Conservation (phyloP, 2,888 invertebrate genomes). For the Melipona bicolor region DNA sequence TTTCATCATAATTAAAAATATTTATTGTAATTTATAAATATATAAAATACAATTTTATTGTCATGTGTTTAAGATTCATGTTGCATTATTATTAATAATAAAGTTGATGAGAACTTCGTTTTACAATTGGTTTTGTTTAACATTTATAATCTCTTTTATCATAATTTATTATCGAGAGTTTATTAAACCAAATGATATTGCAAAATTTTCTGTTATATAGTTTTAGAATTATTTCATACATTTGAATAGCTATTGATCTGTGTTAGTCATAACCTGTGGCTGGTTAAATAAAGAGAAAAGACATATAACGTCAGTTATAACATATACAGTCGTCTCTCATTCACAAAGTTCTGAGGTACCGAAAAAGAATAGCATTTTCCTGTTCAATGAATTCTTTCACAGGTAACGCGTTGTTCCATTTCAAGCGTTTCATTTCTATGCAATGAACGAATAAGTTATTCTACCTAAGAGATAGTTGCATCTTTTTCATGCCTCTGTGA, state of each 20-base stretch:
- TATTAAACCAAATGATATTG: not conserved
- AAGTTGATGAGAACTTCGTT: too few species aligned
- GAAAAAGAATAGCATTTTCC: slow-evolving; percentile 14
- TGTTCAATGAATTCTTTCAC: slow-evolving; percentile 5
- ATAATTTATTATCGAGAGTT: not conserved
- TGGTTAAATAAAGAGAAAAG: not conserved
- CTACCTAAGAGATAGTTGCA: not conserved
- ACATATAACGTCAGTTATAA: not conserved
- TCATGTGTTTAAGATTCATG: too few species aligned
- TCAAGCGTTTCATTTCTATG: not conserved
- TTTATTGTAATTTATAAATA: too few species aligned
- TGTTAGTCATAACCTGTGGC: not conserved
- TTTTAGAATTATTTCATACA: not conserved
- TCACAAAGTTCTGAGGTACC: not conserved
- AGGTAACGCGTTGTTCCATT: slow-evolving; percentile 4
- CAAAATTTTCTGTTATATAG: not conserved
- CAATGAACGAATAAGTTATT: not conserved
- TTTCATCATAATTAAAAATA: too few species aligned
- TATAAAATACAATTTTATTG: too few species aligned
- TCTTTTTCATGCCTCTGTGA: not conserved
- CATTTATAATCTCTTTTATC: not conserved
- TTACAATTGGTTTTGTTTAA: not conserved
- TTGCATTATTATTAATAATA: too few species aligned
- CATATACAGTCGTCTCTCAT: not conserved
- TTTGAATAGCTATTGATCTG: not conserved